Evolutionary conservation across 2,113 vertebrate genomes (phyloP).

Genomic region (Crotalus helleri): DNA sequence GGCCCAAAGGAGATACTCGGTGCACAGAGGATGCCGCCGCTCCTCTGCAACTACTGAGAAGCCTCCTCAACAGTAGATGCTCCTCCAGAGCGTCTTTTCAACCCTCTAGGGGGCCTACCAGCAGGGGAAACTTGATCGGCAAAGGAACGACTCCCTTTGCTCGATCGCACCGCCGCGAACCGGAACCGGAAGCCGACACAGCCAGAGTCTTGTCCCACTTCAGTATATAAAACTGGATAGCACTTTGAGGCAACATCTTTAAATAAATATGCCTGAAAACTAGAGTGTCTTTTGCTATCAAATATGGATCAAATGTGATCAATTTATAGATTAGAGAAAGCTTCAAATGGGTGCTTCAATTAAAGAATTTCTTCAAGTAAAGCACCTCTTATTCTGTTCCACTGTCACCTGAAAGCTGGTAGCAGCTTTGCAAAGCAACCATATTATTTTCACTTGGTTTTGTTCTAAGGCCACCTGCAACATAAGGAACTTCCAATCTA

Average conservation of each 20-base stretch:
- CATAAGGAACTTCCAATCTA: not conserved
- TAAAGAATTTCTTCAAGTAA: not conserved
- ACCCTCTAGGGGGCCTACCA: no score
- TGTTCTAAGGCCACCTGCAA: not conserved
- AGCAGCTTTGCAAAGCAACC: not conserved
- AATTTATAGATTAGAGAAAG: not conserved
- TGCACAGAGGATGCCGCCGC: no score
- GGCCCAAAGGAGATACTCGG: no score
- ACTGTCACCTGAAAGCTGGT: not conserved
- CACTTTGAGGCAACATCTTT: not conserved
- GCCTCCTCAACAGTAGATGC: no score
- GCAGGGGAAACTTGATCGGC: no score
- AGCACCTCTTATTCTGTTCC: not conserved
- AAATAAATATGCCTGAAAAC: not conserved
- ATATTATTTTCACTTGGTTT: not conserved
- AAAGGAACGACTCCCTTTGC: no score
- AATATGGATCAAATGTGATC: not conserved
- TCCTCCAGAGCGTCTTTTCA: no score
- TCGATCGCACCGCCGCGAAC: no score
- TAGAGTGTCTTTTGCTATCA: not conserved
- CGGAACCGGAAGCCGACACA: not conserved
- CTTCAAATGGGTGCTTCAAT: not conserved
- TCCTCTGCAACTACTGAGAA: no score
- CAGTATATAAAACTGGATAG: conserved; percentile 32
- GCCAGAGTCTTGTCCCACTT: conserved; percentile 5